phyloP scores from a whole-genome alignment of 2,888 invertebrate genomes.

The Anagyrus pseudococci region DNA sequence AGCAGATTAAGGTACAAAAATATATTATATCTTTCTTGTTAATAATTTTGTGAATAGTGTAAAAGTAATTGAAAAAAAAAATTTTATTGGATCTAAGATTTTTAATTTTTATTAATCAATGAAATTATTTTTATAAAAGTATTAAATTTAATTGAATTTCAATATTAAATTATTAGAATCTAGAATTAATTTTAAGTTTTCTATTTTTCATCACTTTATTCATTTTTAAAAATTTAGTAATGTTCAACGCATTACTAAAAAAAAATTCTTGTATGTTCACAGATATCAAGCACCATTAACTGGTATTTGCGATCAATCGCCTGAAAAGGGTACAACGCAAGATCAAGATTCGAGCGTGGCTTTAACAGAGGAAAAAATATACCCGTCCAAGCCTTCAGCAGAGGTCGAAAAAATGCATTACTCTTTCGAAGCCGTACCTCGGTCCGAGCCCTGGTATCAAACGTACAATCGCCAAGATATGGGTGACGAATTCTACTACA shows the following conservation, averaged over 20 bases:
- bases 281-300: conserved; percentile 59
- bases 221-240: background rate
- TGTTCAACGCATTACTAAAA: background rate
- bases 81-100: too few relatives aligned
- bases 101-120: background rate
- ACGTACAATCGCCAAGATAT: conserved; percentile 80
- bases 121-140: background rate
- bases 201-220: too few relatives aligned
- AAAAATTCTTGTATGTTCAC: conserved; percentile 24
- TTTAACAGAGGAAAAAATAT: conserved; percentile 44
- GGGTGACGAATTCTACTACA: conserved; percentile 70
- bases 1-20: conserved; percentile 61
- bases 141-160: background rate
- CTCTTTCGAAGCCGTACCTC: conserved; percentile 78
- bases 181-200: too few relatives aligned
- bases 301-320: conserved; percentile 57
- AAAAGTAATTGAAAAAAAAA: too few relatives aligned
- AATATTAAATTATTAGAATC: too few relatives aligned
- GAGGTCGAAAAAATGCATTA: conserved; percentile 71
- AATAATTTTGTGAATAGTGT: too few relatives aligned
- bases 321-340: conserved; percentile 51
- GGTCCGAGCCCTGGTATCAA: conserved; percentile 79
- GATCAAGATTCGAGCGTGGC: conserved; percentile 49
- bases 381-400: conserved; percentile 59
- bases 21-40: background rate